Conservation (phyloP, 2,113 vertebrate genomes). For the Meleagris gallopavo region DNA sequence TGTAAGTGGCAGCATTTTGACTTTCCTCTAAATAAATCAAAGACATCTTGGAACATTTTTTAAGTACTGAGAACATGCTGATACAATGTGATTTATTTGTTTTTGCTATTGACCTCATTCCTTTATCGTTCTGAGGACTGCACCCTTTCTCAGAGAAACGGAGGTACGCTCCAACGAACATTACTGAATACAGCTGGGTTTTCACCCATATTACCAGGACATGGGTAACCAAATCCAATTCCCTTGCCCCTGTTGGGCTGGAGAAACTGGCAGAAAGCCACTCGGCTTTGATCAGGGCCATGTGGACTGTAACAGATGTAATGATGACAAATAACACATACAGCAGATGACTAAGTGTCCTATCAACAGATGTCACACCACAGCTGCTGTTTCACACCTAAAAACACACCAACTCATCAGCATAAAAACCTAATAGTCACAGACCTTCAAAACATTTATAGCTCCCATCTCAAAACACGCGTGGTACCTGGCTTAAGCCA, state of each 20-base stretch:
- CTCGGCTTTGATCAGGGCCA: neutral
- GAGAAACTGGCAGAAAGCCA: neutral
- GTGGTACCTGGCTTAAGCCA: neutral
- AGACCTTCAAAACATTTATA: neutral
- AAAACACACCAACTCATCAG: neutral
- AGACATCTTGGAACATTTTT: neutral
- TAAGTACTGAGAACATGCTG: neutral
- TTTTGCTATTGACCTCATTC: neutral
- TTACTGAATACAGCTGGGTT: neutral
- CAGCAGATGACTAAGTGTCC: neutral
- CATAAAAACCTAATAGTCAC: neutral
- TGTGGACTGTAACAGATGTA: neutral
- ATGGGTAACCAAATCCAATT: neutral
- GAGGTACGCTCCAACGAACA: rapidly evolving
- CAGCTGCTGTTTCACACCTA: neutral
- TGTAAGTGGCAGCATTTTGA: neutral
- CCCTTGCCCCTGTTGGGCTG: neutral
- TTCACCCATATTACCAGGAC: neutral
- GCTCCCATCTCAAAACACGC: neutral
- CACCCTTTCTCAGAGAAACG: neutral
- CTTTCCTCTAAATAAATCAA: neutral
- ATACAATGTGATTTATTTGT: neutral
- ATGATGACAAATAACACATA: neutral
- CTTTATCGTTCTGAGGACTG: neutral
- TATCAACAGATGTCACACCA: neutral